These are phyloP conservation scores for Temnothorax longispinosus DNA, from an alignment of 1,140 invertebrate species.

Conservation along the genomic window DNA sequence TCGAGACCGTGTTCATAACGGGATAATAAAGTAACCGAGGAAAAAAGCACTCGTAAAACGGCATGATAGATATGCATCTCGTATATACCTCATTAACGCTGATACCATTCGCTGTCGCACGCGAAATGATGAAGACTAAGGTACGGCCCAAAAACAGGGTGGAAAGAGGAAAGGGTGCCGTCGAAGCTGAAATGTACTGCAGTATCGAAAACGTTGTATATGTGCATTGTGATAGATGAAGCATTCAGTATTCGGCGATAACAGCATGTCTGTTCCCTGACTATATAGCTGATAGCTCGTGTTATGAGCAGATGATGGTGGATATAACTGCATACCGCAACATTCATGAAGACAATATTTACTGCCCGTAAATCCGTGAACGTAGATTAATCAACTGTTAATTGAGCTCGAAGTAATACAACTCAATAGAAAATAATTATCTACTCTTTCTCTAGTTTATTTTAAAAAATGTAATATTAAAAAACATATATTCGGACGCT, in stretches of 20 bases:
- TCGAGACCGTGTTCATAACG: conserved; percentile 50
- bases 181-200: conserved; percentile 42
- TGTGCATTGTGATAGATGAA: conserved; percentile 21
- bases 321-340: not conserved
- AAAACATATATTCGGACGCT: not conserved
- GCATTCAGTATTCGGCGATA: conserved; percentile 40
- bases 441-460: not conserved
- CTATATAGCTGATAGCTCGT: conserved; percentile 1
- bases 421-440: not conserved
- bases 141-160: not conserved
- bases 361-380: not conserved
- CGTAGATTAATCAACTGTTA: conserved; percentile 15
- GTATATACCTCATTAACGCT: conserved; percentile 50
- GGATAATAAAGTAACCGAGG: conserved; percentile 40
- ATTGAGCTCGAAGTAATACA: not conserved
- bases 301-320: conserved; percentile 12
- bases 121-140: conserved; percentile 35
- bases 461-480: not conserved
- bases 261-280: conserved; percentile 25
- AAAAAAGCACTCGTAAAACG: conserved; percentile 28
- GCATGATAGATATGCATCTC: conserved; percentile 52
- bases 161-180: not conserved
- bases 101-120: conserved; percentile 26
- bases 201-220: conserved; percentile 20
- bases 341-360: not conserved